phyloP scores from a whole-genome alignment of 2,797 vertebrate species.

The Sarcophilus harrisii region DNA sequence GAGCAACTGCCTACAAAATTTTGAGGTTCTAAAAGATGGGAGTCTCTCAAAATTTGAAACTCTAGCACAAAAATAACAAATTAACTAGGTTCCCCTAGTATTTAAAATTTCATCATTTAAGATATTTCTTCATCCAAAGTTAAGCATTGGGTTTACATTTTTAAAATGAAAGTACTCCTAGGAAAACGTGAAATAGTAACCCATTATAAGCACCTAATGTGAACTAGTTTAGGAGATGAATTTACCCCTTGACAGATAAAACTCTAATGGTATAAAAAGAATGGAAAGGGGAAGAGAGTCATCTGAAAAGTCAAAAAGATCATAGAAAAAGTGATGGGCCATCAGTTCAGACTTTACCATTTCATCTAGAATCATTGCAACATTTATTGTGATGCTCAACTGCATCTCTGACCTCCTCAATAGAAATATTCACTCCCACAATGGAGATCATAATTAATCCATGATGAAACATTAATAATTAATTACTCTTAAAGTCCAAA shows the following conservation, averaged over 20 bases:
- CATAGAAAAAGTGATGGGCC: neutral
- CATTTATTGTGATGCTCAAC: neutral
- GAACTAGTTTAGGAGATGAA: neutral
- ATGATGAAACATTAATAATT: neutral
- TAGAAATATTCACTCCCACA: neutral
- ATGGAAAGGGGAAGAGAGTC: neutral
- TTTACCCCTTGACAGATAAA: neutral
- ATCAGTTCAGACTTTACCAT: neutral
- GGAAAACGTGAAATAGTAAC: conserved; percentile 4
- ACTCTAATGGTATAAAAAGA: neutral
- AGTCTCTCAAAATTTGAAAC: neutral
- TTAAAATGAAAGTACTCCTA: neutral
- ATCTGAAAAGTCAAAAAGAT: neutral
- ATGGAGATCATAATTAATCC: neutral
- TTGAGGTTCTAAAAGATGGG: neutral
- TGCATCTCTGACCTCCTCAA: neutral
- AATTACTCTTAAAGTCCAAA: neutral
- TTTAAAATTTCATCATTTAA: neutral
- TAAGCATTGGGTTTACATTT: neutral
- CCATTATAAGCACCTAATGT: neutral
- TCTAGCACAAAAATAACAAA: neutral
- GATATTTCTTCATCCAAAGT: conserved; percentile 2
- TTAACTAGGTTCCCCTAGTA: neutral
- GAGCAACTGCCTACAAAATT: neutral
- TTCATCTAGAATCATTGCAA: neutral